Percentiles rank a stretch among this genome's conserved stretches.
Evolutionary conservation across 2,797 vertebrate species (phyloP).

Genomic region (Micromesistius poutassou): DNA sequence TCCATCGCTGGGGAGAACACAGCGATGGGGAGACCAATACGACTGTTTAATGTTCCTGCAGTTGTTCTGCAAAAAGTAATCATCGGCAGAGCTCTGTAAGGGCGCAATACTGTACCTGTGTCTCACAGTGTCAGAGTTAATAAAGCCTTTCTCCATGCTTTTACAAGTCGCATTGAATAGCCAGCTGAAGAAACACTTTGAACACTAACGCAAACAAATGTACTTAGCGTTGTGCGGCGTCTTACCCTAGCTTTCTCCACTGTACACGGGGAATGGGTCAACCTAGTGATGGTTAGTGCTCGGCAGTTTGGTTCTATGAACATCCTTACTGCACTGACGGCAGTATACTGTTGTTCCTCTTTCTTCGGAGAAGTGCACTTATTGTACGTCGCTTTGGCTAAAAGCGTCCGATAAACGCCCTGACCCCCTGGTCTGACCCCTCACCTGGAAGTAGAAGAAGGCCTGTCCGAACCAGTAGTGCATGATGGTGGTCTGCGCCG

Average conservation of each 20-base stretch:
- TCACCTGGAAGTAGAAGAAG: slow-evolving; percentile 90
- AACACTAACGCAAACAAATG: neutral
- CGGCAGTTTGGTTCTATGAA: no score
- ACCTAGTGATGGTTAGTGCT: no score
- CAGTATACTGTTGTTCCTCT: no score
- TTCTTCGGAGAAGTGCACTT: no score
- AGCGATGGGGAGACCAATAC: neutral
- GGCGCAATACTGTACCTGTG: neutral
- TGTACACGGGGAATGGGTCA: no score
- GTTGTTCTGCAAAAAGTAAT: neutral
- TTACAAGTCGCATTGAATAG: neutral
- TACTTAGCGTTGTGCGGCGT: no score
- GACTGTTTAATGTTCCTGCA: neutral
- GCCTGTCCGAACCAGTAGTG: slow-evolving; percentile 98
- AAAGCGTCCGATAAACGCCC: no score
- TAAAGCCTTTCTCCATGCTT: neutral
- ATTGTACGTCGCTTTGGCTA: no score
- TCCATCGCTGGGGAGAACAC: neutral
- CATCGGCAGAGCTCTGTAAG: neutral
- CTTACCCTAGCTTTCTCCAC: no score
- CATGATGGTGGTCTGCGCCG: slow-evolving; percentile 87
- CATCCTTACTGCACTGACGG: no score
- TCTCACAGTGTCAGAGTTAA: neutral
- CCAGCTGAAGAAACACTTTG: neutral
- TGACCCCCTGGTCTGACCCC: slow-evolving; percentile 63